These are phyloP conservation scores for mouse (Mus musculus) DNA, from an alignment of 2,113 vertebrate species.

Conservation along the genomic window GRCm39 chr1:127609001-127609500, in stretches of 20 bases:
- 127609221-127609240: background rate
- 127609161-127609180: background rate
- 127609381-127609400: background rate
- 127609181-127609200: background rate
- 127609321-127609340: background rate
- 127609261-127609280: background rate
- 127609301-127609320: background rate
- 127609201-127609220: background rate
- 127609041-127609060: background rate
- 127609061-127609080: background rate
- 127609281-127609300: background rate
- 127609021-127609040: background rate
- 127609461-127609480: background rate
- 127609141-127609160: slow-evolving; percentile 20
- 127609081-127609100: background rate
- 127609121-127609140: background rate
- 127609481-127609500: background rate
- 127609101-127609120: background rate
- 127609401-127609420: background rate
- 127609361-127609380: background rate
- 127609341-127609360: background rate
- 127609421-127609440: background rate
- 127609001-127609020: background rate
- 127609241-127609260: background rate
- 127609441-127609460: background rate